Conservation (phyloP, 2,113 vertebrate genomes). For the Cyprinodon tularosa region DNA sequence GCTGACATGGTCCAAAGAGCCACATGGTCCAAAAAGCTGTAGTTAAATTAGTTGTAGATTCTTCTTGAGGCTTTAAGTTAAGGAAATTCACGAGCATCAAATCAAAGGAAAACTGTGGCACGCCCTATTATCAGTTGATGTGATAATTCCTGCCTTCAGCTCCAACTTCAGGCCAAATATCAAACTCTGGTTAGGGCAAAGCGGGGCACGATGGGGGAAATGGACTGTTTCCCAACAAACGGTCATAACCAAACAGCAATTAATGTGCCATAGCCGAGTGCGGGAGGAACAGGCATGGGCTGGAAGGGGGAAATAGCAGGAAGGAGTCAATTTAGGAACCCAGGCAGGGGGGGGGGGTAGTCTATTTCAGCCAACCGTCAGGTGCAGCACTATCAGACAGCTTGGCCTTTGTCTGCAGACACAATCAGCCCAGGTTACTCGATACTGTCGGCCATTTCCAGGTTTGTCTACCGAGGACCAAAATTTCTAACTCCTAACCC, state of each 20-base stretch:
- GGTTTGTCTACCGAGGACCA: constrained; percentile 49
- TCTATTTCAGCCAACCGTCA: constrained; percentile 55
- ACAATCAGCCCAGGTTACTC: constrained; percentile 58
- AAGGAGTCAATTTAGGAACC: constrained; percentile 77
- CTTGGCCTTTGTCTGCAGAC: constrained; percentile 68
- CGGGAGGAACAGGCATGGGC: constrained; percentile 60
- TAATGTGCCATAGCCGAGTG: constrained; percentile 74
- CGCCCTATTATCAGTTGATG: constrained; percentile 67
- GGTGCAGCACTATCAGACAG: constrained; percentile 73
- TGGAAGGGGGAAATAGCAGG: constrained; percentile 77
- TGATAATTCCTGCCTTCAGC: constrained; percentile 77
- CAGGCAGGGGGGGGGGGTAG: constrained; percentile 51
- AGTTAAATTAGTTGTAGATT: background rate
- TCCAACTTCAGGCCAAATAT: constrained; percentile 49
- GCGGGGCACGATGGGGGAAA: constrained; percentile 65
- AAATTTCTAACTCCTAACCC: constrained; percentile 65
- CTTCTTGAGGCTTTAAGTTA: constrained; percentile 10
- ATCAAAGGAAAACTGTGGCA: constrained; percentile 41
- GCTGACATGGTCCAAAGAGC: constrained; percentile 17
- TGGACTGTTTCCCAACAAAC: constrained; percentile 75
- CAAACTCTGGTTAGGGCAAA: constrained; percentile 68
- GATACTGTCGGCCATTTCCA: constrained; percentile 70
- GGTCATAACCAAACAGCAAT: constrained; percentile 78
- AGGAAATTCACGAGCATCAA: constrained; percentile 9
- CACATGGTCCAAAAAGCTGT: constrained; percentile 12